A percentile compares a stretch with the other conserved stretches of the same genome.
Conservation (phyloP, 1,140 invertebrate genomes). For the Zophobas atratus region DNA sequence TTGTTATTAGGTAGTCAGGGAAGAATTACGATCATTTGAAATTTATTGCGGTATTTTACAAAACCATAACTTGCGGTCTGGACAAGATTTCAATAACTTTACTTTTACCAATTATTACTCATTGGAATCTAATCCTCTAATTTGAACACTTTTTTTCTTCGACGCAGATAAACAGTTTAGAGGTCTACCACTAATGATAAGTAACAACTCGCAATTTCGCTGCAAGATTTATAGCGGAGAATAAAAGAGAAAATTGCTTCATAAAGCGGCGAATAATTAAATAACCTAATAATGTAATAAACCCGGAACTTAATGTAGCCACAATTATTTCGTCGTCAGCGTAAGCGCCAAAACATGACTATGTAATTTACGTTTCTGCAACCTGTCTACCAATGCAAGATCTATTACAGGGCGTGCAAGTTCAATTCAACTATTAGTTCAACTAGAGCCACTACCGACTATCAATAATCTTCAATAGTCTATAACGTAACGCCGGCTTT, state of each 20-base stretch:
- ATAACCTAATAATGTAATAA: too few relatives aligned
- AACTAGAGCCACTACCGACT: not conserved
- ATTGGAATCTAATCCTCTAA: not conserved
- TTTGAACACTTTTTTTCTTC: too few relatives aligned
- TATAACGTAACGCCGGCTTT: not conserved
- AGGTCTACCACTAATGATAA: too few relatives aligned
- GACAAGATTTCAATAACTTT: slow-evolving; percentile 37
- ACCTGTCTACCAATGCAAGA: too few relatives aligned
- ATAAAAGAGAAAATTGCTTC: too few relatives aligned
- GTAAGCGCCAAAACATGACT: slow-evolving; percentile 5
- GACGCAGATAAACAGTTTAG: too few relatives aligned
- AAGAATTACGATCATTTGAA: slow-evolving; percentile 36
- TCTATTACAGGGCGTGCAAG: too few relatives aligned
- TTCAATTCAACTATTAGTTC: not conserved
- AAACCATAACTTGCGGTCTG: slow-evolving; percentile 29
- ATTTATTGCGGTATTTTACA: slow-evolving; percentile 26
- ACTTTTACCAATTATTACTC: slow-evolving; percentile 41
- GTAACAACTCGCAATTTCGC: not conserved
- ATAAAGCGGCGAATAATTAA: too few relatives aligned
- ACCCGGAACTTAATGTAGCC: not conserved
- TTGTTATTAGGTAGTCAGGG: slow-evolving; percentile 23
- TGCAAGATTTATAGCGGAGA: too few relatives aligned
- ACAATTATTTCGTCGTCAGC: slow-evolving; percentile 3
- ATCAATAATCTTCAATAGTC: too few relatives aligned
- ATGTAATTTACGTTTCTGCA: not conserved